A percentile compares a stretch with the other conserved stretches of the same genome.
These are phyloP conservation scores for Delichon dasypus DNA, from an alignment of 2,797 vertebrate species.

Conservation along the genomic window DNA sequence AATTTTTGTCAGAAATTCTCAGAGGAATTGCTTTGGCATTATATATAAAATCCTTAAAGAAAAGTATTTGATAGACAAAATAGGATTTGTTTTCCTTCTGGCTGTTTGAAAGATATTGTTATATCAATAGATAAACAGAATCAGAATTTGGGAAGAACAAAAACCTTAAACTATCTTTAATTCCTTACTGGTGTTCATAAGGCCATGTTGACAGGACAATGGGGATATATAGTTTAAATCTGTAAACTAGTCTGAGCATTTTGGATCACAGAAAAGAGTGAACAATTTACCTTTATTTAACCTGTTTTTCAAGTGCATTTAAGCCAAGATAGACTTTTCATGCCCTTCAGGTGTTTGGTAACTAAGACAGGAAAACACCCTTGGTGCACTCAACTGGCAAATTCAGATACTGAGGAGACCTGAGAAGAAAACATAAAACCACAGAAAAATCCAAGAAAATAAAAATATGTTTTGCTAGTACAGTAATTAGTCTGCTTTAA, in stretches of 20 bases:
- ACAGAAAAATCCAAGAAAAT: not conserved
- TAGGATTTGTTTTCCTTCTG: not conserved
- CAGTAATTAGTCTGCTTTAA: not conserved
- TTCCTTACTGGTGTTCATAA: not conserved
- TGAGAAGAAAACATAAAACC: not conserved
- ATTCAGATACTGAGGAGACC: not conserved
- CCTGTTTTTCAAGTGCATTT: not conserved
- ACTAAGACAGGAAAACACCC: not conserved
- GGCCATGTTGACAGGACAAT: accelerated
- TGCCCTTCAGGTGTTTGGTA: not conserved
- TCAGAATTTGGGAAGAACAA: not conserved
- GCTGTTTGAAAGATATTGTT: not conserved
- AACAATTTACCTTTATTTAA: not conserved
- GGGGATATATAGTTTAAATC: not conserved
- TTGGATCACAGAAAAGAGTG: not conserved
- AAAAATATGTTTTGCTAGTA: not conserved
- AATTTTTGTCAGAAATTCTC: not conserved
- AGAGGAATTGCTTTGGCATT: not conserved
- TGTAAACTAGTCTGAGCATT: not conserved
- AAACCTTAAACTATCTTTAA: not conserved
- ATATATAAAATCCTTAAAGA: not conserved
- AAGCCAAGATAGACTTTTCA: not conserved
- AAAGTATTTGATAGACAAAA: not conserved
- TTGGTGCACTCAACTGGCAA: not conserved
- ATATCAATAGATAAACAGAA: not conserved